These are phyloP conservation scores for Sinocyclocheilus anophthalmus DNA, from an alignment of 2,113 vertebrate genomes.

Conservation along the genomic window DNA sequence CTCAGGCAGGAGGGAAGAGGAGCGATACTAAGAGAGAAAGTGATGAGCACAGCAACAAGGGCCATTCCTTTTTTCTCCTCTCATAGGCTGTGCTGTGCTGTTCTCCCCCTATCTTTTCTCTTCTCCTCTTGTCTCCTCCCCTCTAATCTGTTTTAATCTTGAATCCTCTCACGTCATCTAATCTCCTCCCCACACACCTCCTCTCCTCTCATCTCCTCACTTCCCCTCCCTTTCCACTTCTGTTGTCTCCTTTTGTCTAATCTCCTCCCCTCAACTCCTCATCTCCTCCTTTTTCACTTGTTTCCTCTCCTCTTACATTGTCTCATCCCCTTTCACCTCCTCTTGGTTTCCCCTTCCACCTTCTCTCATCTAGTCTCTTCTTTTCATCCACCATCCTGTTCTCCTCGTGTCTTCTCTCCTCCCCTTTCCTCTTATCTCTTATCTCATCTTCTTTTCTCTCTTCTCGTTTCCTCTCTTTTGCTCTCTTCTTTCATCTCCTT, in stretches of 20 bases:
- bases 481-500: not conserved
- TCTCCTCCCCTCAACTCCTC: not conserved
- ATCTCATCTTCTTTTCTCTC: not conserved
- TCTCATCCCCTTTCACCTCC: not conserved
- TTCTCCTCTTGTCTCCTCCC: not conserved
- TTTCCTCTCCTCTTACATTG: not conserved
- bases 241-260: not conserved
- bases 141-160: not conserved
- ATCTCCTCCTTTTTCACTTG: not conserved
- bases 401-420: not conserved
- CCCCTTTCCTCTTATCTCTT: not conserved
- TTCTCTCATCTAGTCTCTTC: too few relatives aligned
- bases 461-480: not conserved
- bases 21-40: constrained; percentile 26
- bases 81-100: constrained; percentile 8
- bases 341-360: too few relatives aligned
- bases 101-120: not conserved
- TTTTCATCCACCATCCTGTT: too few relatives aligned
- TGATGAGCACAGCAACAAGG: constrained; percentile 36
- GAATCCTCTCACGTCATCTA: not conserved
- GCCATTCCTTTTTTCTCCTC: not conserved
- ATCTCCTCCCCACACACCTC: not conserved
- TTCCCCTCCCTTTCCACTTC: not conserved
- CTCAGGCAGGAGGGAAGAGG: constrained; percentile 45
- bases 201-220: too few relatives aligned